Evolutionary conservation across 2,888 invertebrate genomes (phyloP), one percentile per base, ranked within the genome.

Genomic region (Arge pagana): DNA sequence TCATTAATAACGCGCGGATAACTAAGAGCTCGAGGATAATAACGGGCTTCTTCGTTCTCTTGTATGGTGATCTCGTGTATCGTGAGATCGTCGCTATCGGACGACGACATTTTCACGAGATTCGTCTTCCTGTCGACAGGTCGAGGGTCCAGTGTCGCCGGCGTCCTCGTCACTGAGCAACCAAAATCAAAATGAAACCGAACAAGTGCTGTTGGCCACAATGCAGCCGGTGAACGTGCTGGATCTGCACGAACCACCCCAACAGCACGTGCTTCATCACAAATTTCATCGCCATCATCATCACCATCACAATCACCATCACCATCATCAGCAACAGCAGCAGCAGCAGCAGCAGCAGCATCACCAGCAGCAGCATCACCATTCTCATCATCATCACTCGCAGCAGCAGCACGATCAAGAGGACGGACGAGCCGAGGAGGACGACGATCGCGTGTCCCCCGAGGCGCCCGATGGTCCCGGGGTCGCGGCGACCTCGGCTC

Each of bases 141-240:
- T 76, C 53, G 72, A 76, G 64, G 67, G 66, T 50, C 74, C 76
- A 50, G 70, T 73, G 39, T 76, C 76, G 8, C 76, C 76, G 52
- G 75, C 74, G 42, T 75, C 74, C 54, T 72, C 74, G 48, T 74
- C 74, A 52, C 60, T 75, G 68, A 72, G 71, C 67, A 76, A 72
- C 36, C 74, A 64, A 55, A 72, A 74, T 73, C 73, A 70, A 68
- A 73, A 74, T 60, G 72, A 74, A 33, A 72, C 57, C 60, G 76
- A 77, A 61, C 72, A 73, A 59, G 74, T 76, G 24, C 52, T 91
- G 78, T 81, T 92, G 62, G 89, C 90, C 61, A 91, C 90, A 68
- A 92, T 92, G 91, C 91, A 90, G 56, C 90, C 91, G 52, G 91
- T 91, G 60, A 90, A 89, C 70, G 90, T 90, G 28, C 82, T 90